phyloP scores from a whole-genome alignment of 2,888 invertebrate species.

The Drosophila robusta region DNA sequence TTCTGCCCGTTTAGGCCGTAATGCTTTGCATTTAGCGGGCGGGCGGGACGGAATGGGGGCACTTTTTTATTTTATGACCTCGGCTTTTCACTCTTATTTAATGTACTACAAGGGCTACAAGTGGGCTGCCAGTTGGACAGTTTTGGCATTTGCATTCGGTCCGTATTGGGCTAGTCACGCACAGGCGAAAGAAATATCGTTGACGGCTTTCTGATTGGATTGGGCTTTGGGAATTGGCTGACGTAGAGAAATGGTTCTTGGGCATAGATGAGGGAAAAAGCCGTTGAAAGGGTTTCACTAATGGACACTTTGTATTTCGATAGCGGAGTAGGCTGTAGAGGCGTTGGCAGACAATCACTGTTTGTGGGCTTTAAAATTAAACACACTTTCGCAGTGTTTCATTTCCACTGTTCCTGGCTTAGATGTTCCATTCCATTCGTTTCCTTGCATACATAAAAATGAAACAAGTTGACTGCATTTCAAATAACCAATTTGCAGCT shows the following conservation, averaged over 20 bases:
- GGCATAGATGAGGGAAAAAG: neutral
- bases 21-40: conserved; percentile 13
- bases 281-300: conserved; percentile 12
- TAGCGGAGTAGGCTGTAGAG: neutral
- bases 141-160: conserved; percentile 39
- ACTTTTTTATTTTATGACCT: conserved; percentile 38
- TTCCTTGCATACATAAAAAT: too few species aligned
- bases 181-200: conserved; percentile 23
- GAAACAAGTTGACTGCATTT: too few species aligned
- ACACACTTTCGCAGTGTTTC: neutral
- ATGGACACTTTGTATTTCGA: conserved; percentile 3
- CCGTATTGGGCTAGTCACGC: conserved; percentile 54
- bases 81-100: conserved; percentile 57
- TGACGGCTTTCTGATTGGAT: conserved; percentile 19
- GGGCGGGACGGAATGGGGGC: neutral
- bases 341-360: too few species aligned
- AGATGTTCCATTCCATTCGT: too few species aligned
- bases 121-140: conserved; percentile 6
- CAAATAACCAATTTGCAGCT: too few species aligned
- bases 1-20: conserved; percentile 28
- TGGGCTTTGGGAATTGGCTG: neutral
- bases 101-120: conserved; percentile 1
- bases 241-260: conserved; percentile 8
- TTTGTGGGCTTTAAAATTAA: too few species aligned
- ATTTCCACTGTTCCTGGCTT: neutral